These are phyloP conservation scores for Geopemphigus sp. DNA, from an alignment of 1,140 invertebrate species.

Conservation along the genomic window DNA sequence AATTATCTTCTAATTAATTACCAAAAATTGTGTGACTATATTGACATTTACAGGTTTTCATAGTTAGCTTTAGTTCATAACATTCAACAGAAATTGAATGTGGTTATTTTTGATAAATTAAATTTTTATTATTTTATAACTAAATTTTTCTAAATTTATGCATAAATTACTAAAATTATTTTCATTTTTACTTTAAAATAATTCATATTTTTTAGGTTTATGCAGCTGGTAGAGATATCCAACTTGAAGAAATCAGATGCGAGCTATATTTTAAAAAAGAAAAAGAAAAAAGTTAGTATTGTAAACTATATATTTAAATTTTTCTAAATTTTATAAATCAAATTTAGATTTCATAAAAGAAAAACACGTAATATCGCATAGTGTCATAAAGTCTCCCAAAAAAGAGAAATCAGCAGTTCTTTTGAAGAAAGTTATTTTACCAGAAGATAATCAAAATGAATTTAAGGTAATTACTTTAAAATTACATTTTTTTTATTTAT, in stretches of 20 bases:
- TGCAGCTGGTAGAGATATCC: slow-evolving; percentile 59
- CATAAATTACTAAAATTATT: too few species aligned
- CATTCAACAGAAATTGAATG: too few species aligned
- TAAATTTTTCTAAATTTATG: too few species aligned
- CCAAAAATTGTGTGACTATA: too few species aligned
- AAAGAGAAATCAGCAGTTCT: not conserved
- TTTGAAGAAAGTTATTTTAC: slow-evolving; percentile 13
- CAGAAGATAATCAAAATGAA: not conserved
- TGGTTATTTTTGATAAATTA: too few species aligned
- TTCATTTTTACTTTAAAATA: too few species aligned
- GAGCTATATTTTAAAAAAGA: slow-evolving; percentile 51
- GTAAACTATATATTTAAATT: not conserved
- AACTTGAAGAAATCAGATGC: slow-evolving; percentile 61
- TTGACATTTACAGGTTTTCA: too few species aligned
- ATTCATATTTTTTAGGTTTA: slow-evolving; percentile 54
- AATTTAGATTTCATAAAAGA: not conserved
- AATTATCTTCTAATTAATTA: too few species aligned
- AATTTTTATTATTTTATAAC: too few species aligned
- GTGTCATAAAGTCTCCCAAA: not conserved
- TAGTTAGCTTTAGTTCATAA: too few species aligned
- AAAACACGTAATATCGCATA: not conserved
- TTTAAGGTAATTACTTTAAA: slow-evolving; percentile 4
- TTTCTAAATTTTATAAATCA: not conserved
- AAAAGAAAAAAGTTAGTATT: slow-evolving; percentile 49
- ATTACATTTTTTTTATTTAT: too few species aligned